A percentile compares a stretch with the other conserved stretches of the same genome.
Evolutionary conservation across 2,113 vertebrate genomes (phyloP).

Genomic region (Sterrhoptilus dennistouni): DNA sequence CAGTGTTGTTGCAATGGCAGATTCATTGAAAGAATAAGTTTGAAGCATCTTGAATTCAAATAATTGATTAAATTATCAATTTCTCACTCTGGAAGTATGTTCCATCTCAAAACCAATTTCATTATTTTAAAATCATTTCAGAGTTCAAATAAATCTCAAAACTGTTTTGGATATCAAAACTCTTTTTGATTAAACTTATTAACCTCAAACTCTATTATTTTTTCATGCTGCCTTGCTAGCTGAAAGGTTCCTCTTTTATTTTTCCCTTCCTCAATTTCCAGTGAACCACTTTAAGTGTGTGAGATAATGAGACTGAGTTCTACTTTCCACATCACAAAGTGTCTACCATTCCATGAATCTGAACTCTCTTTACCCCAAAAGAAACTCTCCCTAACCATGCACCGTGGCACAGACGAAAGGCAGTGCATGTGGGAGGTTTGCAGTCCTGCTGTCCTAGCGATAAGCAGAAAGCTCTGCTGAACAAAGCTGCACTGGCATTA

Average conservation of each 20-base stretch:
- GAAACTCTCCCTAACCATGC: background rate
- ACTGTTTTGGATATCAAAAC: background rate
- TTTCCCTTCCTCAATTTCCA: background rate
- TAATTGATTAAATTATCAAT: background rate
- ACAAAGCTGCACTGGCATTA: background rate
- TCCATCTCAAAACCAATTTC: background rate
- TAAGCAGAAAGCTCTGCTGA: conserved; percentile 12
- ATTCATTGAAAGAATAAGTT: background rate
- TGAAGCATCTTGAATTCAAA: background rate
- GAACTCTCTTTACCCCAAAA: background rate
- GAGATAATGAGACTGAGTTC: background rate
- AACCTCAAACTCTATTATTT: background rate
- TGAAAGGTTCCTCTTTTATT: background rate
- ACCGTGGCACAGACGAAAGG: rapidly evolving
- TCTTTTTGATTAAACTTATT: background rate
- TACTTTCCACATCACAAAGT: background rate
- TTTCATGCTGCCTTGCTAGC: background rate
- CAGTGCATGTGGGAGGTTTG: background rate
- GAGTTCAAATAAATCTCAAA: background rate
- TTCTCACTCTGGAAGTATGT: background rate
- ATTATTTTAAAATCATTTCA: background rate
- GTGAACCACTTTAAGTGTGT: background rate
- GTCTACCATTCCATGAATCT: background rate
- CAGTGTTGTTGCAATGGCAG: background rate
- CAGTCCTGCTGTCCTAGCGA: background rate